These are phyloP conservation scores for Nomada fucata DNA, from an alignment of 2,888 invertebrate species.

Conservation along the genomic window DNA sequence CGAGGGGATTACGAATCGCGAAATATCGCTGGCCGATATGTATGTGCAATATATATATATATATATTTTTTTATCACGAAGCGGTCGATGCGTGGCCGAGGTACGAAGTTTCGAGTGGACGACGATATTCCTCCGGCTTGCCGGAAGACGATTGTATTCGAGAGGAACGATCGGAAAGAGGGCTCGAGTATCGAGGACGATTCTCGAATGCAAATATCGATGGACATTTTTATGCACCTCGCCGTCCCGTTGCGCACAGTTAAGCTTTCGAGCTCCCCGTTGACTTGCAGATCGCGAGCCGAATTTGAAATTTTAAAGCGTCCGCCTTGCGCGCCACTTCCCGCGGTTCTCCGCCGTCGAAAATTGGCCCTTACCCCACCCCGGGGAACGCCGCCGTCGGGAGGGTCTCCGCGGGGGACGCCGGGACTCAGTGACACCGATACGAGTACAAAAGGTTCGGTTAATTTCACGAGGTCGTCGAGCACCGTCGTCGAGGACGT, in stretches of 20 bases:
- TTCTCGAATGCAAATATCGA: constrained; percentile 66
- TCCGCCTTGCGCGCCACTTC: constrained; percentile 42
- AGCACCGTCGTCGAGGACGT: constrained; percentile 17
- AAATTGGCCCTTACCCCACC: constrained; percentile 35
- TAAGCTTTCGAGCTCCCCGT: constrained; percentile 65
- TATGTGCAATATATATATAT: not conserved
- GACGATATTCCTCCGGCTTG: constrained; percentile 16
- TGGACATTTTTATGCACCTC: constrained; percentile 64
- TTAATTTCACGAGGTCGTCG: constrained; percentile 25
- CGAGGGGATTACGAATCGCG: constrained; percentile 35
- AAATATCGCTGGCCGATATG: not conserved
- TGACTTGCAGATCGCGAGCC: constrained; percentile 67
- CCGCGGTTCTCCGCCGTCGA: constrained; percentile 22
- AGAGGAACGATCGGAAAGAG: constrained; percentile 7
- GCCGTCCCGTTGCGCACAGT: constrained; percentile 49
- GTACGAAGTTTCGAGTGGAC: constrained; percentile 39
- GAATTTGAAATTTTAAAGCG: constrained; percentile 67
- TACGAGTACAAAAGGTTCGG: constrained; percentile 14
- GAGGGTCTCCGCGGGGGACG: not conserved
- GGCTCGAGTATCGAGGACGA: constrained; percentile 57
- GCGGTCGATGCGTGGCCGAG: constrained; percentile 15
- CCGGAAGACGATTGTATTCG: constrained; percentile 13
- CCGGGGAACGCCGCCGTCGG: not conserved
- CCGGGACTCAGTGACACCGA: not conserved
- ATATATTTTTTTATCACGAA: too few species aligned